Evolutionary conservation across 2,888 invertebrate genomes (phyloP), one percentile per base, ranked within the genome.

Genomic region (Rhagonycha lutea): DNA sequence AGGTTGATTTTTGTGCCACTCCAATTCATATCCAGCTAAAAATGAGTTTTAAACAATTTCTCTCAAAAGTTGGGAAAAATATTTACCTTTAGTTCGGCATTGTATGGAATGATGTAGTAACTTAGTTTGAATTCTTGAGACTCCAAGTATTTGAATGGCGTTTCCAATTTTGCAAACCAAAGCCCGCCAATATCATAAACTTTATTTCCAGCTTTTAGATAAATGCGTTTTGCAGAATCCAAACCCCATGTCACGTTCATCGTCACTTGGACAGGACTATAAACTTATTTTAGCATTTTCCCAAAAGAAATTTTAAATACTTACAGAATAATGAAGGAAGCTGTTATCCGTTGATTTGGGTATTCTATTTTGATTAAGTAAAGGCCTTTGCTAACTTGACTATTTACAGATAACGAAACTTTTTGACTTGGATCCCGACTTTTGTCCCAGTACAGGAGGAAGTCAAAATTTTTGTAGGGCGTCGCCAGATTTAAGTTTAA

Each of bases 201-300:
- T 72, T 82, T 81, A 65, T 80, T 82, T 3, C 82, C 82, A 23
- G 80, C 71, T 70, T 81, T 81, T 14, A 82, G 72, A 61, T 80
- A 82, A 67, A 82, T 81, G 5, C 74, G 65, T 75, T 81, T 77
- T 2, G 80, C 78, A 9, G 79, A 69, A 63, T 80, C 74, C 14
- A 80, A 72, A 1, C 82, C 82, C 82, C 82, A 82, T 4, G 82
- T 82, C 23, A 82, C 80, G 68, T 82, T 81, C 73, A 81, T 73
- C 1, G 80, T 79, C 9, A 82, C 80, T 76, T 82, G 81, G 3
- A 79, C 75, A 26, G 82, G 82, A 62, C 82, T 82, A 75, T 11
- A 26, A 72, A 18, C 11, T 24, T 32, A 32, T 18, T 47, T 32
- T 23, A 32, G 11, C 29, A 28, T 68, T 47, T n/a, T 5, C n/a